Conservation (phyloP, 2,113 vertebrate genomes). For the Xenopus borealis region DNA sequence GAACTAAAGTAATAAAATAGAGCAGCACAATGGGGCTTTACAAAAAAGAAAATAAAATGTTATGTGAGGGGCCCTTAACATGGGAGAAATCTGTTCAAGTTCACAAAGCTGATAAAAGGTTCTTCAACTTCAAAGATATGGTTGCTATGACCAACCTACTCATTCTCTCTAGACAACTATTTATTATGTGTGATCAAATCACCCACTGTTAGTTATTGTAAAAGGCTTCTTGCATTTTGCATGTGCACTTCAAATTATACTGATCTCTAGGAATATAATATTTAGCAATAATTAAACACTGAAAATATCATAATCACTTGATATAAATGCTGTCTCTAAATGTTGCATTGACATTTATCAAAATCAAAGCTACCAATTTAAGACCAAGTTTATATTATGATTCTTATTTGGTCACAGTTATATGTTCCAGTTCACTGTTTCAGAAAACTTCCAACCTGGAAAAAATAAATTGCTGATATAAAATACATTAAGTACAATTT, state of each 20-base stretch:
- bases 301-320: background rate
- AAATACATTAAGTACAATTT: too few relatives aligned
- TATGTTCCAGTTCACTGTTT: too few relatives aligned
- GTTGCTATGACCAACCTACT: slow-evolving; percentile 23
- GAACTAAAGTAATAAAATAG: slow-evolving; percentile 1
- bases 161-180: slow-evolving; percentile 24
- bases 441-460: too few relatives aligned
- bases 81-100: slow-evolving; percentile 35
- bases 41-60: background rate
- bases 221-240: background rate
- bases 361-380: too few relatives aligned
- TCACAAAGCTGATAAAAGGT: slow-evolving; percentile 24
- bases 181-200: slow-evolving; percentile 37
- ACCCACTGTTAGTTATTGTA: background rate
- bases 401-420: too few relatives aligned
- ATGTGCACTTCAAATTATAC: background rate
- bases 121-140: slow-evolving; percentile 36
- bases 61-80: slow-evolving; percentile 9
- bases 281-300: background rate
- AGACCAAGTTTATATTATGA: too few relatives aligned
- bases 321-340: too few relatives aligned
- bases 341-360: too few relatives aligned
- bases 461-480: too few relatives aligned
- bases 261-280: background rate
- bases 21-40: slow-evolving; percentile 21